phyloP scores from a whole-genome alignment of 2,888 invertebrate species.

The Drosophila birchii region DNA sequence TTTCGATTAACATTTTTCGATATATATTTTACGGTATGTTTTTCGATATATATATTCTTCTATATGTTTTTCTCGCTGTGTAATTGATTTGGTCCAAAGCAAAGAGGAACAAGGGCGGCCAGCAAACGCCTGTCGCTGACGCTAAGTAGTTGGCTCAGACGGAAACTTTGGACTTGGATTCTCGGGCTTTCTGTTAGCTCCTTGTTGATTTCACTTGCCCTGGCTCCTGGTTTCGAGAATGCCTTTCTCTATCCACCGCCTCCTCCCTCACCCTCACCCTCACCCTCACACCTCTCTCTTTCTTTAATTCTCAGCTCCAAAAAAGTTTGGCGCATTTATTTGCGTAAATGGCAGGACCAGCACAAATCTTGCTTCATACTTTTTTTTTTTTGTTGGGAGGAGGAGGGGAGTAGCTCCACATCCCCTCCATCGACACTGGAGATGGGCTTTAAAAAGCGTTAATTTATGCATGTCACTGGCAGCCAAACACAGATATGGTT shows the following conservation, averaged over 20 bases:
- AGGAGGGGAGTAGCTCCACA: not conserved
- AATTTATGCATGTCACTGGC: constrained; percentile 51
- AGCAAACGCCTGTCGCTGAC: constrained; percentile 54
- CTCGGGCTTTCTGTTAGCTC: constrained; percentile 34
- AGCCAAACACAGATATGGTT: constrained; percentile 31
- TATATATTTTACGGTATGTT: too few species aligned
- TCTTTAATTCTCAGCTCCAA: not conserved
- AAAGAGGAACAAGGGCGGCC: constrained; percentile 21
- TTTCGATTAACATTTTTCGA: too few species aligned
- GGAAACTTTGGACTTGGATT: constrained; percentile 42
- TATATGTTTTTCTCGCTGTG: not conserved
- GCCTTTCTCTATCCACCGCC: constrained; percentile 2
- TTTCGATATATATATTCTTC: too few species aligned
- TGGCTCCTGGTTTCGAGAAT: constrained; percentile 12
- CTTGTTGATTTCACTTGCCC: constrained; percentile 57
- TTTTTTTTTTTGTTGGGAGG: not conserved
- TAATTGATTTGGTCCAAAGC: constrained; percentile 33
- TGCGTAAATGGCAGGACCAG: constrained; percentile 51
- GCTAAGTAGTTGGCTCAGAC: constrained; percentile 70
- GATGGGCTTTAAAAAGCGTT: constrained; percentile 32
- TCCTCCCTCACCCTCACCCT: not conserved
- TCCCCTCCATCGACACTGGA: not conserved
- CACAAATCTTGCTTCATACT: constrained; percentile 53
- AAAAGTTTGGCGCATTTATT: constrained; percentile 52
- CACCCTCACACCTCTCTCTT: not conserved